These are phyloP conservation scores for Calliopsis andreniformis DNA, from an alignment of 1,140 invertebrate genomes.

Conservation along the genomic window DNA sequence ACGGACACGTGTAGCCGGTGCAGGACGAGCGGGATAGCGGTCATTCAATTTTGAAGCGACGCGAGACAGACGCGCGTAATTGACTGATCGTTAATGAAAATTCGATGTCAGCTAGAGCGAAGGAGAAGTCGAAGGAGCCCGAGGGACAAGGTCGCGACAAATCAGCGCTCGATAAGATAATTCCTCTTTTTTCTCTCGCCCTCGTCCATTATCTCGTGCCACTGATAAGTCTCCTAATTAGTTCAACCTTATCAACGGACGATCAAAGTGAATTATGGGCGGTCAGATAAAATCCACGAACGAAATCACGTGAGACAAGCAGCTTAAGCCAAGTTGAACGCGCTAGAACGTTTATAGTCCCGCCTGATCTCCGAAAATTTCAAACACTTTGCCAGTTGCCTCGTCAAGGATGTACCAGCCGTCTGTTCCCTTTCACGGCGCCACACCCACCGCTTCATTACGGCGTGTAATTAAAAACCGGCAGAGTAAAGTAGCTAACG, in stretches of 20 bases:
- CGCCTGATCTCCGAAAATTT: background rate
- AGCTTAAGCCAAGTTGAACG: too few species aligned
- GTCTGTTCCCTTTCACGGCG: background rate
- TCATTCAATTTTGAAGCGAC: slow-evolving; percentile 10
- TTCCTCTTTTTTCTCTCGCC: background rate
- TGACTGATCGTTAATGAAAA: slow-evolving; percentile 20
- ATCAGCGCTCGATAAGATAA: slow-evolving; percentile 40
- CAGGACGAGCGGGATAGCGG: background rate
- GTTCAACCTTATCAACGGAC: slow-evolving; percentile 1
- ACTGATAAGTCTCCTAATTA: slow-evolving; percentile 31
- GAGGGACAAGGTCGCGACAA: slow-evolving; percentile 16
- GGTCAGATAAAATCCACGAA: background rate
- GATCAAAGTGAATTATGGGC: slow-evolving; percentile 8
- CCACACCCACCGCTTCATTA: slow-evolving; percentile 36
- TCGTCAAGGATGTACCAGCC: background rate
- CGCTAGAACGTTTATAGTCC: too few species aligned
- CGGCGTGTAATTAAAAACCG: slow-evolving; percentile 37
- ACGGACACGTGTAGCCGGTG: background rate
- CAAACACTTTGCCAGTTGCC: background rate
- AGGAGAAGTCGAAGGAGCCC: background rate
- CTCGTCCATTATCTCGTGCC: background rate
- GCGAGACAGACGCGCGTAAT: slow-evolving; percentile 10
- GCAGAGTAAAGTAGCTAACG: slow-evolving; percentile 33
- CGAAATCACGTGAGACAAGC: background rate
- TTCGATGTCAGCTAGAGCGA: too few species aligned